These are phyloP conservation scores for Neomonachus schauinslandi DNA, from an alignment of 2,113 vertebrate genomes.

Conservation along the genomic window DNA sequence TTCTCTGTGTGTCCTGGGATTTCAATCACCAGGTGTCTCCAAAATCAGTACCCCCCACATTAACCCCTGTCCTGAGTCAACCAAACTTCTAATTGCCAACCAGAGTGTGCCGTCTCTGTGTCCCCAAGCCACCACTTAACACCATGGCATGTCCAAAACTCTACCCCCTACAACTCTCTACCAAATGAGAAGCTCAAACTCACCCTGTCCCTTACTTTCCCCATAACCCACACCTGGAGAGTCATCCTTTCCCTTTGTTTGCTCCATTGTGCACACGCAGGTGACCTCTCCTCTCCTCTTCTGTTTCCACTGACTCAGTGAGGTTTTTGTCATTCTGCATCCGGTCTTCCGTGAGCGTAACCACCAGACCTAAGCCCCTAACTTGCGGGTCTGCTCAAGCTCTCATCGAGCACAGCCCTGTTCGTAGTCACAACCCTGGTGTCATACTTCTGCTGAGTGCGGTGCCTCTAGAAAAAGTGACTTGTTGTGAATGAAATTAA, in stretches of 20 bases:
- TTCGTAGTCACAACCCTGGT: accelerated
- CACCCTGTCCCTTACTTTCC: background rate
- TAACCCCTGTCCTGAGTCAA: background rate
- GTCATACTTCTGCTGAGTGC: background rate
- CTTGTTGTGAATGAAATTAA: background rate
- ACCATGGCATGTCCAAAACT: accelerated
- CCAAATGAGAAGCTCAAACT: background rate
- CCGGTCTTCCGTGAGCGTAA: background rate
- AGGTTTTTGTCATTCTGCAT: background rate
- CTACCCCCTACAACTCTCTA: background rate
- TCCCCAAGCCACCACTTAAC: background rate
- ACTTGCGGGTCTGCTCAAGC: background rate
- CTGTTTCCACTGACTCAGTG: accelerated
- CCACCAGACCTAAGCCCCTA: accelerated
- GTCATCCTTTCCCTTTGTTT: background rate
- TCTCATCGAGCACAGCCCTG: background rate
- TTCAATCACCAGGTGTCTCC: background rate
- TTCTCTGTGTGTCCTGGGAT: too few species aligned
- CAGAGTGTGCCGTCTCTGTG: background rate
- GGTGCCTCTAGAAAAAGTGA: background rate
- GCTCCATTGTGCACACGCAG: accelerated
- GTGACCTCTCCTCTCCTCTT: background rate
- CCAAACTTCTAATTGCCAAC: background rate
- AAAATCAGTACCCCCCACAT: background rate
- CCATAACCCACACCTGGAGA: too few species aligned